phyloP scores from a whole-genome alignment of 2,113 vertebrate species.

The Osmerus mordax region DNA sequence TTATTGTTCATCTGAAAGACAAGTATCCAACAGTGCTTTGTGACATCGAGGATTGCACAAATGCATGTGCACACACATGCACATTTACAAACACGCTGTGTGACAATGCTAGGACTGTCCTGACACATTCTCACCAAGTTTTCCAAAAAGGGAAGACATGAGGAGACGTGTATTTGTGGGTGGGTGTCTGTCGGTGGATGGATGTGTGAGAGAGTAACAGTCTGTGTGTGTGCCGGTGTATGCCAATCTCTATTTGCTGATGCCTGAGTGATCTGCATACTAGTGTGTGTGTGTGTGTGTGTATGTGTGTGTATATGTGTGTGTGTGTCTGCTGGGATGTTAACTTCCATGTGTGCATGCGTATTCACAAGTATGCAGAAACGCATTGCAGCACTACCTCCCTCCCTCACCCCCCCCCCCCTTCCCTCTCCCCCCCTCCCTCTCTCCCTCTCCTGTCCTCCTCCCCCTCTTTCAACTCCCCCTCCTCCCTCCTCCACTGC shows the following conservation, averaged over 20 bases:
- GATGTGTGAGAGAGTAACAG: too few species aligned
- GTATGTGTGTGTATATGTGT: conserved; percentile 13
- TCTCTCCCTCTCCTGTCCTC: too few species aligned
- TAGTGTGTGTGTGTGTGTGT: conserved; percentile 10
- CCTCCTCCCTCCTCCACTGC: conserved; percentile 19
- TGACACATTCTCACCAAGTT: too few species aligned
- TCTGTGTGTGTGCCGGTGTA: conserved; percentile 1
- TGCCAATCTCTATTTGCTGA: background rate
- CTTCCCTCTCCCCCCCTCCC: conserved; percentile 11
- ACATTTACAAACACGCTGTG: too few species aligned
- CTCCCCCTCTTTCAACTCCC: background rate
- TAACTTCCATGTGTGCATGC: conserved; percentile 4
- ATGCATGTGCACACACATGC: too few species aligned
- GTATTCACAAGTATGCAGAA: background rate
- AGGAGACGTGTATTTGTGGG: too few species aligned
- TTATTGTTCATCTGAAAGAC: too few species aligned
- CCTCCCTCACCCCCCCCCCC: background rate
- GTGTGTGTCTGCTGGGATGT: conserved; percentile 8
- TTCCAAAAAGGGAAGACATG: too few species aligned
- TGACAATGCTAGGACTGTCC: too few species aligned
- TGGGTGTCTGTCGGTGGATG: conserved; percentile 4
- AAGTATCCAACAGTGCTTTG: too few species aligned
- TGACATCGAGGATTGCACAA: too few species aligned
- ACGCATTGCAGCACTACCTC: background rate
- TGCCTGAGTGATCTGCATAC: background rate